Percentiles rank a stretch among this genome's conserved stretches.
These are phyloP conservation scores for Drosophila lacertosa DNA, from an alignment of 1,140 invertebrate species.

Conservation along the genomic window DNA sequence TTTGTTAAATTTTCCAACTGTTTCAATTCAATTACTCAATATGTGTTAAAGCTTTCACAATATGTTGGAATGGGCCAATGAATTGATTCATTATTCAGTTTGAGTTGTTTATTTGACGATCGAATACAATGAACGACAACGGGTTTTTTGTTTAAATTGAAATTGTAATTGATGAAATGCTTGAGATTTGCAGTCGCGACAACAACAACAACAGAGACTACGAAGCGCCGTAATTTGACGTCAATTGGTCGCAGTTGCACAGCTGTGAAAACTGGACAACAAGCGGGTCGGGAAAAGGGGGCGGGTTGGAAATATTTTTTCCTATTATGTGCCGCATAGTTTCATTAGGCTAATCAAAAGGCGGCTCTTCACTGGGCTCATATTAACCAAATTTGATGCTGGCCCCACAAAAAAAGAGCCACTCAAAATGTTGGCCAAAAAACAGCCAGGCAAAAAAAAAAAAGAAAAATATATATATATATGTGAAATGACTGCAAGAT, in stretches of 20 bases:
- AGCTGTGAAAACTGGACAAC: conserved; percentile 12
- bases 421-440: conserved; percentile 40
- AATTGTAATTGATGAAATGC: conserved; percentile 81
- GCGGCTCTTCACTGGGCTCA: conserved; percentile 43
- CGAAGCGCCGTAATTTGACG: conserved; percentile 59
- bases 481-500: conserved; percentile 51
- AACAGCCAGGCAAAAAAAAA: conserved; percentile 4
- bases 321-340: conserved; percentile 64
- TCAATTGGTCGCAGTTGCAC: conserved; percentile 60
- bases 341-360: conserved; percentile 81
- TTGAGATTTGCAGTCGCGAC: conserved; percentile 65
- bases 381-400: conserved; percentile 78
- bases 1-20: not conserved
- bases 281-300: not conserved
- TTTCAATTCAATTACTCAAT: conserved; percentile 32
- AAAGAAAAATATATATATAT: conserved; percentile 16
- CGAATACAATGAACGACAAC: conserved; percentile 55
- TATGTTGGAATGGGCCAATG: conserved; percentile 55
- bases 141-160: conserved; percentile 72
- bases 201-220: conserved; percentile 9
- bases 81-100: conserved; percentile 62
- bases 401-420: conserved; percentile 27
- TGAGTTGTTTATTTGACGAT: conserved; percentile 52
- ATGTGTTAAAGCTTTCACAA: conserved; percentile 23
- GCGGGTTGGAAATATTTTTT: not conserved